phyloP scores from a whole-genome alignment of 2,888 invertebrate genomes.

The Drosophila mayaguana region DNA sequence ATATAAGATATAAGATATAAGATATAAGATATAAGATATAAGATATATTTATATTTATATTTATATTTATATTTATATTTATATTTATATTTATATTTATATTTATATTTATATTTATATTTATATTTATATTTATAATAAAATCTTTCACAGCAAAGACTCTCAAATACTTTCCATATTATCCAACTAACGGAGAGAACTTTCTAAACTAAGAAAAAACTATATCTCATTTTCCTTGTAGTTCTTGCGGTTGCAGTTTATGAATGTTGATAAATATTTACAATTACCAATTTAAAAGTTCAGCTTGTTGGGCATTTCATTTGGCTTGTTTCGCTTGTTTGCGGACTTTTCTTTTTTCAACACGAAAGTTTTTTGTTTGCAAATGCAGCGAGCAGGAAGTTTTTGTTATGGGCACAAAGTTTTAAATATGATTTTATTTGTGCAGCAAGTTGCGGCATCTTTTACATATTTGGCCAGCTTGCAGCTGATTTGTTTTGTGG shows the following conservation, averaged over 20 bases:
- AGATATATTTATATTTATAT: not conserved
- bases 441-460: slow-evolving; percentile 59
- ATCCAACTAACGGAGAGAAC: slow-evolving; percentile 5
- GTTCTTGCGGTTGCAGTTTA: slow-evolving; percentile 42
- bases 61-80: not conserved
- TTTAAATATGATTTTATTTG: slow-evolving; percentile 79
- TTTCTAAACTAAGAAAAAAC: slow-evolving; percentile 5
- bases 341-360: slow-evolving; percentile 51
- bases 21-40: too few relatives aligned
- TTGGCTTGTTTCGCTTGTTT: slow-evolving; percentile 47
- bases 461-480: slow-evolving; percentile 63
- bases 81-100: not conserved
- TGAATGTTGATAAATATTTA: slow-evolving; percentile 77
- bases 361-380: slow-evolving; percentile 69
- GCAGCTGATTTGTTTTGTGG: slow-evolving; percentile 58
- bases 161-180: slow-evolving; percentile 11
- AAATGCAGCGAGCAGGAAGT: slow-evolving; percentile 45
- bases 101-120: not conserved
- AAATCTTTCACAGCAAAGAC: not conserved
- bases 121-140: not conserved
- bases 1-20: too few relatives aligned
- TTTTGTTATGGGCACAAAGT: slow-evolving; percentile 57
- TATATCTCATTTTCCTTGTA: slow-evolving; percentile 18
- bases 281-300: slow-evolving; percentile 77
- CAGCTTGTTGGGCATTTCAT: slow-evolving; percentile 46